phyloP scores from a whole-genome alignment of 2,888 invertebrate species.

The Ptychoptera albimana region DNA sequence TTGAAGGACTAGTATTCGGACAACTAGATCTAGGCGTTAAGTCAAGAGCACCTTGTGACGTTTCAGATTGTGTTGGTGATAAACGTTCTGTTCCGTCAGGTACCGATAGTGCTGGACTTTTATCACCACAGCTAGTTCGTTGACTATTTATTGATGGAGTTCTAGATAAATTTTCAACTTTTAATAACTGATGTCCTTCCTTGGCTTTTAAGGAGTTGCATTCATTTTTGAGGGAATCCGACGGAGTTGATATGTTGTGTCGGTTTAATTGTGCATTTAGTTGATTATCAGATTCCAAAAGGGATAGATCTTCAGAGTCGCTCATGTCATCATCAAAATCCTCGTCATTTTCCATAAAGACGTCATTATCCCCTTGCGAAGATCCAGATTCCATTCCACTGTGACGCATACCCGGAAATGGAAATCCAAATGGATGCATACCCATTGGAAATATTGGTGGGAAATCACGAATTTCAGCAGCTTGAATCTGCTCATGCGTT shows the following conservation, averaged over 20 bases:
- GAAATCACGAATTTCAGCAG: constrained; percentile 70
- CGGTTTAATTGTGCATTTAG: not conserved
- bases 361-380: constrained; percentile 29
- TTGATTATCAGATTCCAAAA: too few relatives aligned
- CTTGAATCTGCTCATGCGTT: constrained; percentile 72
- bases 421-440: constrained; percentile 28
- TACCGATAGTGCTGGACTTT: constrained; percentile 13
- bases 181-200: too few relatives aligned
- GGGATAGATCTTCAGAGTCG: not conserved
- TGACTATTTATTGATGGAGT: constrained; percentile 13
- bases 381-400: constrained; percentile 26
- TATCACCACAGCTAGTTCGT: constrained; percentile 6
- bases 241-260: not conserved
- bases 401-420: constrained; percentile 10
- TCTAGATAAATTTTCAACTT: constrained; percentile 2
- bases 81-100: constrained; percentile 7
- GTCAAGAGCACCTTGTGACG: constrained; percentile 39
- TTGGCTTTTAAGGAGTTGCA: too few relatives aligned
- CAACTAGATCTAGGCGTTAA: constrained; percentile 34
- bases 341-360: constrained; percentile 27
- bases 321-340: constrained; percentile 23
- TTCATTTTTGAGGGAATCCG: not conserved
- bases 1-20: constrained; percentile 11
- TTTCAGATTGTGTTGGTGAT: constrained; percentile 33
- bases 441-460: constrained; percentile 32